Conservation (phyloP, 2,113 vertebrate genomes). For the Myotis davidii region DNA sequence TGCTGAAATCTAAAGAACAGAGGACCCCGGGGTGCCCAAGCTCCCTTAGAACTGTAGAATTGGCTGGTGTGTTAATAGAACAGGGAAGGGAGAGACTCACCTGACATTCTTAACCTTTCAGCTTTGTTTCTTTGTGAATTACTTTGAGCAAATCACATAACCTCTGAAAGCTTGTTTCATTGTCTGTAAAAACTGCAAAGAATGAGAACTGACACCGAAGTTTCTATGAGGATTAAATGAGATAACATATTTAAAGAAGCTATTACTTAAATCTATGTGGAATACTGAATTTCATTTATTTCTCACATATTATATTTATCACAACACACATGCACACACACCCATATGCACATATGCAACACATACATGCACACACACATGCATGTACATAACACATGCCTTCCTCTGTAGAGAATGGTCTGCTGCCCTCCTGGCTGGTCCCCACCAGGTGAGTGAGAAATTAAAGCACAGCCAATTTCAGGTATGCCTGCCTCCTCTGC, state of each 20-base stretch:
- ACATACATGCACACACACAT: not conserved
- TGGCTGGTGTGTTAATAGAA: not conserved
- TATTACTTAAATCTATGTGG: not conserved
- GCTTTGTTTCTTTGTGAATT: not conserved
- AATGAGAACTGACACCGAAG: not conserved
- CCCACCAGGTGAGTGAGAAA: not conserved
- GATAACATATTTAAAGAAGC: not conserved
- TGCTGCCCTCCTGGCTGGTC: not conserved
- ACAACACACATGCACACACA: accelerated
- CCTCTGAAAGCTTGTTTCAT: not conserved
- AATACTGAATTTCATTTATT: not conserved
- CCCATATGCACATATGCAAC: no score
- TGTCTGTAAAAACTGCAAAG: not conserved
- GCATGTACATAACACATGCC: not conserved
- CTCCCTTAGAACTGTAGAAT: not conserved
- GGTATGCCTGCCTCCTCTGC: not conserved
- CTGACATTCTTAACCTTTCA: not conserved
- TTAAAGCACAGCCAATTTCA: not conserved
- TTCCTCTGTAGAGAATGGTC: not conserved
- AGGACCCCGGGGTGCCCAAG: not conserved
- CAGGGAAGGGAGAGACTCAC: not conserved
- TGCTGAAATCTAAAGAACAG: not conserved
- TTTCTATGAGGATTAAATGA: not conserved
- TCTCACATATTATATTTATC: not conserved
- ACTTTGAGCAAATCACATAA: not conserved